phyloP scores from a whole-genome alignment of 1,140 invertebrate genomes.

The Drosophila kohkoa region DNA sequence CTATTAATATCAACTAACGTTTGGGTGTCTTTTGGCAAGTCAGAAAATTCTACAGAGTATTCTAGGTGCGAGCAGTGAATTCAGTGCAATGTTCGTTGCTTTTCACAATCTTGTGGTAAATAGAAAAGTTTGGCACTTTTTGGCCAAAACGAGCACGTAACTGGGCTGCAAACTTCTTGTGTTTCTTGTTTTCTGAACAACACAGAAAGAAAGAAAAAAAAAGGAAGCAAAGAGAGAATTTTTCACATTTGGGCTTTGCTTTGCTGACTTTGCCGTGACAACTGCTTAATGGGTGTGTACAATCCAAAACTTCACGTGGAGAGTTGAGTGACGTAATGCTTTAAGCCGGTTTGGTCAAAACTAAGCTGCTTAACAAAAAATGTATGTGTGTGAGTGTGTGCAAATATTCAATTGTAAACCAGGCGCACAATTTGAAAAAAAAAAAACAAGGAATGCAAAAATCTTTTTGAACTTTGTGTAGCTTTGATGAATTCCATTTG shows the following conservation, averaged over 20 bases:
- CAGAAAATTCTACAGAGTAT: not conserved
- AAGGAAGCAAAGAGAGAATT: not conserved
- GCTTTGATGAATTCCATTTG: conserved; percentile 20
- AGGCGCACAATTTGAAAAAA: conserved; percentile 44
- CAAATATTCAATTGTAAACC: conserved; percentile 46
- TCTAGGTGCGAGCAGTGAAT: not conserved
- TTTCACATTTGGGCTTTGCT: conserved; percentile 19
- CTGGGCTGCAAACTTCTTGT: conserved; percentile 23
- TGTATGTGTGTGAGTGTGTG: not conserved
- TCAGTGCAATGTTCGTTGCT: not conserved
- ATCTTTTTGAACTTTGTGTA: conserved; percentile 36
- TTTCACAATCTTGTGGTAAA: conserved; percentile 10
- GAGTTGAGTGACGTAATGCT: conserved; percentile 19
- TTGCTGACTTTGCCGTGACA: conserved; percentile 14
- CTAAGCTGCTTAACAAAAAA: conserved; percentile 52
- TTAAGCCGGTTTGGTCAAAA: conserved; percentile 28
- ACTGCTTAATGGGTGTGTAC: conserved; percentile 39
- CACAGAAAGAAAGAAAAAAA: too few species aligned
- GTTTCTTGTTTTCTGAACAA: not conserved
- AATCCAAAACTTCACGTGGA: not conserved
- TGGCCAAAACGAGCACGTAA: conserved; percentile 54
- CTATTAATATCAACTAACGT: too few species aligned
- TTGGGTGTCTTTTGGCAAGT: too few species aligned
- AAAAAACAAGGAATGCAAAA: not conserved
- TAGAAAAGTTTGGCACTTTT: conserved; percentile 33